phyloP scores from a whole-genome alignment of 2,888 invertebrate genomes.

The Hemaris fuciformis region DNA sequence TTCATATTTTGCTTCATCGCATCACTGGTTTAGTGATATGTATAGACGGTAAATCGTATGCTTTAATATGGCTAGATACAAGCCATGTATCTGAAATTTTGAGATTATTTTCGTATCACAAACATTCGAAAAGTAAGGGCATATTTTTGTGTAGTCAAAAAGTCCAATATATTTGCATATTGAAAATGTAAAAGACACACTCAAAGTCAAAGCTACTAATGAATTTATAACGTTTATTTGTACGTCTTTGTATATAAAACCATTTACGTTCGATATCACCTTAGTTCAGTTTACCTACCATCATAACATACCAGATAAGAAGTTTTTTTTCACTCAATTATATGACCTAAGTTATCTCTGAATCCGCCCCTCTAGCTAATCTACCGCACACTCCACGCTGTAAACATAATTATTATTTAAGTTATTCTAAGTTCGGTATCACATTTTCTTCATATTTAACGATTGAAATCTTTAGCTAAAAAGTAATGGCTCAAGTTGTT shows the following conservation, averaged over 20 bases:
- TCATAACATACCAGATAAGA: neutral
- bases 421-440: neutral
- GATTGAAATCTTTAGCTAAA: no score
- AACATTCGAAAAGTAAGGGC: no score
- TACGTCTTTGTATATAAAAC: no score
- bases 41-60: neutral
- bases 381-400: neutral
- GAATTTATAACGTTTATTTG: no score
- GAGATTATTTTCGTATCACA: neutral
- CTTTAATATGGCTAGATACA: no score
- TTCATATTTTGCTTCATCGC: neutral
- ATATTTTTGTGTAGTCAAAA: no score
- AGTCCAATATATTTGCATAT: no score
- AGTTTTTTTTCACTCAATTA: neutral
- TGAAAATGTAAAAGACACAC: no score
- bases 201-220: no score
- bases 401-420: neutral
- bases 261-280: neutral
- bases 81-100: no score
- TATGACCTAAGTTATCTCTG: neutral
- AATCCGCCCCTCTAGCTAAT: neutral
- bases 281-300: neutral
- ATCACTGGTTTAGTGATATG: neutral
- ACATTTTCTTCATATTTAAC: neutral
- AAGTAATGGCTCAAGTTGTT: no score